Evolutionary conservation across 2,797 vertebrate genomes (phyloP), one percentile per base, ranked within the genome.

Genomic region (Catostomus latipinnis): DNA sequence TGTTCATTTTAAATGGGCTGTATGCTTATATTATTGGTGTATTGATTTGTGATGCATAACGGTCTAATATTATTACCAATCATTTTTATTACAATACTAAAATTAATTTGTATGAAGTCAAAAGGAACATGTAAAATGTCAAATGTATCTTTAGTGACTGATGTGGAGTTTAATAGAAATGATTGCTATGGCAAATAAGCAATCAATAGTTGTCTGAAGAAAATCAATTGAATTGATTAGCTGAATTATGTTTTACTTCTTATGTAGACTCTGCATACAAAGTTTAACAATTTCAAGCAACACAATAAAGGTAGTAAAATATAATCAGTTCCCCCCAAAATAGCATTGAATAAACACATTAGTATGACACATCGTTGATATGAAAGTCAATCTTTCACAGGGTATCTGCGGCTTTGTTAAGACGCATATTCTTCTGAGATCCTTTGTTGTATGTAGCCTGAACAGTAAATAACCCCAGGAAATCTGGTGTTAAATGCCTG

Each of bases 131-230:
- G 8, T 61, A 1, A 45, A 61, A 61, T 70, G 66, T 49, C 75
- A 61, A 52, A 45, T 61, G 66, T 48, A 53, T 77, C 16, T 73
- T 70, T 22, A 60, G 66, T 70, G 56, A 77, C 56, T 13, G 66
- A 69, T 70, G 75, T 10, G 66, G 18, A 77, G 56, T 69, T 77
- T 77, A 77, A 69, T 68, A 77, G 65, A 45, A 77, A 77, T 9
- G 13, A 77, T 60, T 60, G 48, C 66, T 77, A 50, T 9, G 52
- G 75, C 60, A 69, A 69, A 69, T 52, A 68, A 69, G 56, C 5
- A 50, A 18, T 77, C 75, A 34, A 69, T 77, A 69, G 65, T 61
- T 43, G 56, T 45, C 75, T 45, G 75, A 61, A 48, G 45, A 18
- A 8, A 16, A 46, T 77, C 66, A 12, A 70, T 70, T 45, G 18